Conservation (phyloP, 2,113 vertebrate species). For the Halichoerus grypus region DNA sequence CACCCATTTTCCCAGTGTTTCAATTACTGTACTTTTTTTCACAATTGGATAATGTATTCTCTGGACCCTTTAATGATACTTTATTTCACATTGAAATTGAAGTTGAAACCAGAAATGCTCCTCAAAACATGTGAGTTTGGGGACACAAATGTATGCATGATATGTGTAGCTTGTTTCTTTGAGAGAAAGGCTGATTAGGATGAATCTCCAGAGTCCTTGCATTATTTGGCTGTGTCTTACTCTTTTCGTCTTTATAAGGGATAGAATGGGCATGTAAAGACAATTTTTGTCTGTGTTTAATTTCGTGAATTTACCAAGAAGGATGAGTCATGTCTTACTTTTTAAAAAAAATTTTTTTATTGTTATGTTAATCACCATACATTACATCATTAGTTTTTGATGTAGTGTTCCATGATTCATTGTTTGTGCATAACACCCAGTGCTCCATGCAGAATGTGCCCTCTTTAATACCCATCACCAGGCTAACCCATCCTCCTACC, state of each 20-base stretch:
- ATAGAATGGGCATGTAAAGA: conserved; percentile 46
- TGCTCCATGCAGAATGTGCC: too few relatives aligned
- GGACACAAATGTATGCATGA: neutral
- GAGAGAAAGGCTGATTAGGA: neutral
- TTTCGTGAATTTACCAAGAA: conserved; percentile 66
- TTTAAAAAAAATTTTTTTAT: neutral
- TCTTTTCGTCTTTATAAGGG: conserved; percentile 63
- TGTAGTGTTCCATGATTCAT: too few relatives aligned
- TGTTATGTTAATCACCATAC: too few relatives aligned
- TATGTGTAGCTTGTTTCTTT: neutral
- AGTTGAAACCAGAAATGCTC: neutral
- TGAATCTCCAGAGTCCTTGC: neutral
- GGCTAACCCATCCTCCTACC: too few relatives aligned
- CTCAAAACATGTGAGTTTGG: conserved; percentile 17
- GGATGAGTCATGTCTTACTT: conserved; percentile 59
- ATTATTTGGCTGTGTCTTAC: neutral
- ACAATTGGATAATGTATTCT: neutral
- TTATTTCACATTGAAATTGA: conserved; percentile 32
- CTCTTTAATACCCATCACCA: too few relatives aligned
- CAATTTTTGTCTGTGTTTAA: conserved; percentile 64
- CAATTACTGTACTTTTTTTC: neutral
- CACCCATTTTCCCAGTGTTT: neutral
- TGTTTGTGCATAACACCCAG: too few relatives aligned
- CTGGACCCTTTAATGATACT: neutral
- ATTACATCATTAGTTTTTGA: too few relatives aligned